A percentile compares a stretch with the other conserved stretches of the same genome.
phyloP scores from a whole-genome alignment of 1,140 invertebrate species.

The Brachionus angularis region DNA sequence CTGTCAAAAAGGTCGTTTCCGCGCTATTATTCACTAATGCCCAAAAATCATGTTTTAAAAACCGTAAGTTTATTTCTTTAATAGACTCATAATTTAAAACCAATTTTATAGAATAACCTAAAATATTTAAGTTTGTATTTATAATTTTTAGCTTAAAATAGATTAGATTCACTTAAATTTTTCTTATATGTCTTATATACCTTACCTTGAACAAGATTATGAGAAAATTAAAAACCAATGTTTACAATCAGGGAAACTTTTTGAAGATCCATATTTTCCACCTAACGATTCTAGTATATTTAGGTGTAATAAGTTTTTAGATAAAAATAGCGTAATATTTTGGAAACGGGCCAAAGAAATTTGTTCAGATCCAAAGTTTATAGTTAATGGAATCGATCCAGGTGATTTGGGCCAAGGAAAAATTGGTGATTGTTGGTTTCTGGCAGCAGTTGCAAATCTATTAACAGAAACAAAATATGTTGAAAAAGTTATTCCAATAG shows the following conservation, averaged over 20 bases:
- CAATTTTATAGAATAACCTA: too few species aligned
- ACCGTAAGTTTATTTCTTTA: too few species aligned
- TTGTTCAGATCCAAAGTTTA: constrained; percentile 47
- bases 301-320: constrained; percentile 52
- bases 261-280: constrained; percentile 68
- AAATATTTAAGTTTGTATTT: too few species aligned
- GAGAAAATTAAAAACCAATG: constrained; percentile 47
- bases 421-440: constrained; percentile 65
- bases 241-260: constrained; percentile 62
- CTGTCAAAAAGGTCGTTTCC: too few species aligned
- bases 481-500: constrained; percentile 66
- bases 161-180: too few species aligned
- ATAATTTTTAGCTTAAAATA: too few species aligned
- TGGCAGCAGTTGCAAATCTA: constrained; percentile 67
- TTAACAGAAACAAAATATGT: constrained; percentile 66
- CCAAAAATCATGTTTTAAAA: too few species aligned
- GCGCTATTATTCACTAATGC: too few species aligned
- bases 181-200: too few species aligned
- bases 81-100: too few species aligned
- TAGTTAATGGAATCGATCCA: constrained; percentile 47
- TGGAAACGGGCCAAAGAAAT: constrained; percentile 60
- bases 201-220: constrained; percentile 45
- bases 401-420: constrained; percentile 67
- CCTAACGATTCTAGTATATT: constrained; percentile 62
- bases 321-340: constrained; percentile 56